Base-by-base conservation (phyloP, 2,888 invertebrate species). In the Patella caerulea region DNA sequence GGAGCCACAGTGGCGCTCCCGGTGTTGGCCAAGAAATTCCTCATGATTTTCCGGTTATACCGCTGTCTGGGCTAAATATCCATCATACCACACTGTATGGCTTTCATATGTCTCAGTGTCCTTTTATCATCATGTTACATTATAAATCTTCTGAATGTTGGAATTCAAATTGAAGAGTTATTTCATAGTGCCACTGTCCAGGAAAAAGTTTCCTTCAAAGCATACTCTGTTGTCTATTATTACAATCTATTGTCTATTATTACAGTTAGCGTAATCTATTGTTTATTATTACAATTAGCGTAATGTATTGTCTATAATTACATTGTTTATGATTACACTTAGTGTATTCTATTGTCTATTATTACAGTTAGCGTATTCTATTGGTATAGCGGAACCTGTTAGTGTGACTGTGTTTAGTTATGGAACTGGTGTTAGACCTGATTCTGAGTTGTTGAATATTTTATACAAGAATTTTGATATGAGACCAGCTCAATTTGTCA, bases 401-500 rank as follows among this genome's bases (percentile, higher is more conserved):
- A 98, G 98, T 53, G 97, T 99, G 89, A 96, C 97, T 79, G 96
- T 99, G 83, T 97, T 97, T 92, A 97, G 97, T 92, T 99, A 98
- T 91, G 99, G 99, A 79, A 99, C 99, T 56, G 97, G 98, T 70
- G 84, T 82, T 12, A 94, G 95, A 89, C 94, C 96, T 65, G 97
- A 98, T 90, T 94, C 94, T 85, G 95, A 98, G 92, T 88, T 93
- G 59, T 93, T 98, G 82, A 93, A 94, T 54, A 96, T 98, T 88
- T 95, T 99, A 81, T 95, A 96, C 88, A 95, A 95, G 87, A 99
- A 99, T 93, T 99, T 99, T 91, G 99, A 99, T 92, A 93, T 99
- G 75, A 94, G 98, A 91, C 99, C 99, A 5, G 99, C 99, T 81
- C 96, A 95, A 93, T 98, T 99, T 91, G 98, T 99, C 87, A 98